Evolutionary conservation across 2,888 invertebrate genomes (phyloP), one percentile per base, ranked within the genome.

Genomic region (Drosophila basisetae): DNA sequence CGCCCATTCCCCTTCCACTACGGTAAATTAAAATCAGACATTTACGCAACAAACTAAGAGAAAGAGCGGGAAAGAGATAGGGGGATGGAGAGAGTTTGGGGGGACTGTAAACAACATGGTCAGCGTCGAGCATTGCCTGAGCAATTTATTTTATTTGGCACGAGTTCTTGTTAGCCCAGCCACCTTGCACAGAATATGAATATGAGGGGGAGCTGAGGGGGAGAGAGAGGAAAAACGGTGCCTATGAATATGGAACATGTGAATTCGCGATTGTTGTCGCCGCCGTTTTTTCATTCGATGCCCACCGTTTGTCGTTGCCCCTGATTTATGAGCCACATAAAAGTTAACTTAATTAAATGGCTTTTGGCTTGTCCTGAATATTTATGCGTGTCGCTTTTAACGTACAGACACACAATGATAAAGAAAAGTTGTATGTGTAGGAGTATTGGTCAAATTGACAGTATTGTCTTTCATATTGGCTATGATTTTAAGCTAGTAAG

Each of bases 301-400:
- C 81, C 82, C 83, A 84, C 80, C 73, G 77, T 88, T 80, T 77
- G 82, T 63, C 74, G 73, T 62, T 73, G 62, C 43, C 33, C 49
- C 68, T 67, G 68, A 83, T 89, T 91, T 91, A 91, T 84, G 91
- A 73, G 78, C 76, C 89, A 87, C 88, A 91, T 91, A 89, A 89
- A 89, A 84, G 89, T 79, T 76, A 87, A 89, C 78, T 83, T 91
- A 89, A 89, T 89, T 84, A 91, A 91, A 89, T 90, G 83, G 80
- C 74, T 79, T 89, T 73, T 78, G 76, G 73, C 37, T 73, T 70
- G 64, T 58, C n/a, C 43, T 66, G 81, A 85, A 90, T 81, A 89
- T 88, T 90, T 85, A 90, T 90, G 83, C 13, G 50, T 50, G 25
- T 50, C 59, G 41, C 61, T 28, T 59, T 61, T 39, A 50, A 54